Base-by-base conservation (phyloP, 1,140 invertebrate genomes). In the Drosophila nasuta region DNA sequence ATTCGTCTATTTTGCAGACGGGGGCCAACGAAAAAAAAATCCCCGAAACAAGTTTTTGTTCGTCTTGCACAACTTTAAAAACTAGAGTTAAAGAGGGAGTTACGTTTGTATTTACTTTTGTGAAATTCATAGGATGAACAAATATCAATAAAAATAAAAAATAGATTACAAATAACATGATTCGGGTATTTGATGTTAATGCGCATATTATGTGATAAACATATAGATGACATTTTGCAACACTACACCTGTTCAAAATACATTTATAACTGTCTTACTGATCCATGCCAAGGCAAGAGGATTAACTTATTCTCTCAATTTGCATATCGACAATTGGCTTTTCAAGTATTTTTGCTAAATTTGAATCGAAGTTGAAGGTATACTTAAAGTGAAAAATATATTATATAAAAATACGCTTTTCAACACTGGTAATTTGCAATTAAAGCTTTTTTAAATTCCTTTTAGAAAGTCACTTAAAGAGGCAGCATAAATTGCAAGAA, bases 41-140 rank as follows among this genome's bases (percentile, higher is more conserved):
- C 52, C 30, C 51, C 46, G n/a, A 52, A 60, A 73, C 70, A n/a
- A 56, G 70, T 68, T 73, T 54, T 7, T 45, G 45, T 59, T 59
- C 52, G 38, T 52, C 11, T 33, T 33, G 13, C 51, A 33, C 28
- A 35, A 35, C 30, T 13, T 52, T 13, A 30, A 51, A 17, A 33
- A 5, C 5, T 30, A 33, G 5, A 33, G 30, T 6, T 28, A 20
- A 8, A 51, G 20, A 15, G 48, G 48, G 15, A 51, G 25, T 1
- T 5, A 1, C 13, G 13, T 48, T 28, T 11, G 33, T 41, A 15
- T 41, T 57, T 20, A 57, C 35, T 41, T 41, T 38, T 30, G 35
- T 41, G 17, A 11, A 57, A 57, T 20, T 25, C 20, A 15, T 41
- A 41, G 54, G 33, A 57, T 57, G 17, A 57, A 20, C 30, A 35